phyloP scores from a whole-genome alignment of 2,113 vertebrate species.

The Atractosteus spatula region DNA sequence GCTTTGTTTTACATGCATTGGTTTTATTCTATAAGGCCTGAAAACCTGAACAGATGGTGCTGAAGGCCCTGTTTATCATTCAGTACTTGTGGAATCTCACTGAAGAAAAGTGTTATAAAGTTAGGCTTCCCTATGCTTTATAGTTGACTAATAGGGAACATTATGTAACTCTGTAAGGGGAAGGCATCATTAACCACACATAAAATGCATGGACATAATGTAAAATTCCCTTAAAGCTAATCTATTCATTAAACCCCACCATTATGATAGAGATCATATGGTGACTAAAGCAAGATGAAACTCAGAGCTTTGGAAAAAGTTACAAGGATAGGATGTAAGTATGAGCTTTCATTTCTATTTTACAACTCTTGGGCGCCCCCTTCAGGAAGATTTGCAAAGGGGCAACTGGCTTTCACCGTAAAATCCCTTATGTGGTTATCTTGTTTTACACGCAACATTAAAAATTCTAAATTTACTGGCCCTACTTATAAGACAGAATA shows the following conservation, averaged over 20 bases:
- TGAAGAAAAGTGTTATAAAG: too few relatives aligned
- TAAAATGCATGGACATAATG: constrained; percentile 99
- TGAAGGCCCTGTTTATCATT: too few relatives aligned
- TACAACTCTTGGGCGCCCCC: constrained; percentile 97
- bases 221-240: constrained; percentile 99
- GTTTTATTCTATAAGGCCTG: too few relatives aligned
- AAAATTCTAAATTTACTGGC: too few relatives aligned
- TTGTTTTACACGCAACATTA: too few relatives aligned
- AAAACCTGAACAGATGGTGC: too few relatives aligned
- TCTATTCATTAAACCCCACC: constrained; percentile 99
- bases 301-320: constrained; percentile 99
- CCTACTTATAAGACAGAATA: too few relatives aligned
- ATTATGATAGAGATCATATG: constrained; percentile 99
- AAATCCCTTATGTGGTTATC: neutral
- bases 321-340: constrained; percentile 99
- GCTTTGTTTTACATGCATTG: too few relatives aligned
- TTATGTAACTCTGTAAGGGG: constrained; percentile 14
- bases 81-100: too few relatives aligned
- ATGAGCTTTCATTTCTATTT: constrained; percentile 97
- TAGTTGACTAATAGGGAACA: constrained; percentile 5
- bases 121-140: constrained; percentile 2
- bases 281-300: constrained; percentile 99
- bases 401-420: constrained; percentile 83
- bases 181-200: constrained; percentile 77
- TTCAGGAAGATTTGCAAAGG: constrained; percentile 95